phyloP scores from a whole-genome alignment of 2,797 vertebrate genomes.

The Microchirus variegatus region DNA sequence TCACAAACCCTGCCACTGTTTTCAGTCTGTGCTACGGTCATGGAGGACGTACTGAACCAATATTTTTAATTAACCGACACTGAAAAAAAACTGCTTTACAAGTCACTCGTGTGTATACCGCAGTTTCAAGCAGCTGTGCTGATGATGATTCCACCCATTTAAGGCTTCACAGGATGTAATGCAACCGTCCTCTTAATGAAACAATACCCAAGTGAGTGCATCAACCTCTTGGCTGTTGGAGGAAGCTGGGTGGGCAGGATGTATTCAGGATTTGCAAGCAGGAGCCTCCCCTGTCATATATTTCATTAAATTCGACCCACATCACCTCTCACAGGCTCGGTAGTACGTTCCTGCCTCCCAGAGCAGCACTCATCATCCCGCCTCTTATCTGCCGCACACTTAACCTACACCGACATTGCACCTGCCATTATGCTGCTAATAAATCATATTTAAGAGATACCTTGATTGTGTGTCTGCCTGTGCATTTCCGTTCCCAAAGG shows the following conservation, averaged over 20 bases:
- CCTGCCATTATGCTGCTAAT: slow-evolving; percentile 38
- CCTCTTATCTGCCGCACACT: slow-evolving; percentile 35
- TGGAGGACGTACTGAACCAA: too few relatives aligned
- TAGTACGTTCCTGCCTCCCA: too few relatives aligned
- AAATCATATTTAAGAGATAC: slow-evolving; percentile 51
- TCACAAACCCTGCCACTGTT: too few relatives aligned
- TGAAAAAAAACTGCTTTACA: too few relatives aligned
- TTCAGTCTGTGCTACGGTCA: too few relatives aligned
- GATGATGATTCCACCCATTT: too few relatives aligned
- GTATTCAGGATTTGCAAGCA: slow-evolving; percentile 35
- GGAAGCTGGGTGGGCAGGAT: slow-evolving; percentile 40
- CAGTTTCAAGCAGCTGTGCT: too few relatives aligned
- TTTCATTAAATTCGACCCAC: slow-evolving; percentile 57
- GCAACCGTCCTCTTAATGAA: slow-evolving; percentile 2
- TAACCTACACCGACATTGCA: slow-evolving; percentile 31
- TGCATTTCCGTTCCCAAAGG: slow-evolving; percentile 71
- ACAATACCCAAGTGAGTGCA: not conserved
- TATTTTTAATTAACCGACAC: too few relatives aligned
- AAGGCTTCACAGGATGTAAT: not conserved
- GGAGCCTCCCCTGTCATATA: slow-evolving; percentile 36
- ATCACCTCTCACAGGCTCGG: slow-evolving; percentile 34
- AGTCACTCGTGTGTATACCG: too few relatives aligned
- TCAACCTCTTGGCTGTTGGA: slow-evolving; percentile 8
- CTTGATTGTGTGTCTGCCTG: slow-evolving; percentile 66
- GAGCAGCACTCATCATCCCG: too few relatives aligned